phyloP scores from a whole-genome alignment of 2,888 invertebrate species.

The Cremastinae sp. region DNA sequence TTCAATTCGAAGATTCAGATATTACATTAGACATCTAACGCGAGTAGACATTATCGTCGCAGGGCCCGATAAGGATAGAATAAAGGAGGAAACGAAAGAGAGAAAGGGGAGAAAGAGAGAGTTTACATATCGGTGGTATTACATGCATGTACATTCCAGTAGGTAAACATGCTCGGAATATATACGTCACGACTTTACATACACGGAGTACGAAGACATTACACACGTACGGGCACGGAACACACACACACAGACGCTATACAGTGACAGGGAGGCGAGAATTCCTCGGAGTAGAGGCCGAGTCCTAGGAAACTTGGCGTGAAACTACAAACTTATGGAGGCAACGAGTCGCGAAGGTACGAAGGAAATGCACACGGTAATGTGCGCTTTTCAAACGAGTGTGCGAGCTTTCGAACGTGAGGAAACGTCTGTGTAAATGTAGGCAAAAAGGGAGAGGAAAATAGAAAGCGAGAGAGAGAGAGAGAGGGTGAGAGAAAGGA shows the following conservation, averaged over 20 bases:
- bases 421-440: background rate
- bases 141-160: conserved; percentile 31
- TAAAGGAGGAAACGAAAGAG: no score
- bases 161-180: conserved; percentile 12
- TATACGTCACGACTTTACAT: background rate
- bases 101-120: conserved; percentile 1
- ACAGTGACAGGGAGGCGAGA: conserved; percentile 31
- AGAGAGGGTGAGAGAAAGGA: background rate
- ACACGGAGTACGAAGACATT: no score
- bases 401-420: no score
- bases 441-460: background rate
- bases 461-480: background rate
- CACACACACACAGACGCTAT: conserved; percentile 1
- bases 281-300: conserved; percentile 43
- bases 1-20: no score
- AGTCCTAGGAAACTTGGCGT: conserved; percentile 48
- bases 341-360: conserved; percentile 37
- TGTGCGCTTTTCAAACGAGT: background rate
- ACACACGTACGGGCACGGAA: background rate
- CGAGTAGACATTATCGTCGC: no score
- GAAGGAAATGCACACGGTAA: conserved; percentile 10
- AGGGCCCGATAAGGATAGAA: no score
- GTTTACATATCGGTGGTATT: conserved; percentile 49
- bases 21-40: no score
- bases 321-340: conserved; percentile 56